Conservation (phyloP, 1,140 invertebrate species). For the Caenorhabditis tropicalis region DNA sequence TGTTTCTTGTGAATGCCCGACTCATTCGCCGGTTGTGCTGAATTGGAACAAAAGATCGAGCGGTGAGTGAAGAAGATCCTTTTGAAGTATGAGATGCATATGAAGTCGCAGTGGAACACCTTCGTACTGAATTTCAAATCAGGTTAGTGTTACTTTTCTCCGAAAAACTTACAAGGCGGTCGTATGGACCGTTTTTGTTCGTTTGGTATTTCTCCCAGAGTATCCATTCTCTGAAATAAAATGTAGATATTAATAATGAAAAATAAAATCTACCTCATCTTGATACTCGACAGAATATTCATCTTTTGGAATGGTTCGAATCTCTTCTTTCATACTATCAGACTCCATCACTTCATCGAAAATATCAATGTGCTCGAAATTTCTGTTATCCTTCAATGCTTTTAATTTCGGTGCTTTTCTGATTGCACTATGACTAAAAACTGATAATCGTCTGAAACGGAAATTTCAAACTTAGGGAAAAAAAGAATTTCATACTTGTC, state of each 20-base stretch:
- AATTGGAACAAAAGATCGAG: not conserved
- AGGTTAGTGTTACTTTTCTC: too few relatives aligned
- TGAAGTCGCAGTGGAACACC: constrained; percentile 36
- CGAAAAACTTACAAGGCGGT: not conserved
- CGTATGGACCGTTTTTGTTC: not conserved
- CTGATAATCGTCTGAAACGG: not conserved
- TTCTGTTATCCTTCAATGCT: not conserved
- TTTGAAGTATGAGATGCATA: constrained; percentile 40
- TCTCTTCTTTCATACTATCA: not conserved
- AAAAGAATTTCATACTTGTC: not conserved
- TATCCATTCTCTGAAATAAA: constrained; percentile 10
- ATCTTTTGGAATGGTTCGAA: not conserved
- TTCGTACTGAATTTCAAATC: constrained; percentile 31
- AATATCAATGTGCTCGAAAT: constrained; percentile 16
- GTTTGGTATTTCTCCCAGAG: not conserved
- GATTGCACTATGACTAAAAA: not conserved
- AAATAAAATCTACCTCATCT: not conserved
- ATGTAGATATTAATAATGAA: not conserved
- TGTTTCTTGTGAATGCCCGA: constrained; percentile 29
- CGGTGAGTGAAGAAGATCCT: constrained; percentile 15
- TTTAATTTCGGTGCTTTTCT: constrained; percentile 4
- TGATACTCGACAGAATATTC: constrained; percentile 12
- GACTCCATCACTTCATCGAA: not conserved
- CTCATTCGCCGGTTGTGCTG: not conserved
- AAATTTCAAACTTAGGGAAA: too few relatives aligned